A percentile compares a stretch with the other conserved stretches of the same genome.
Conservation (phyloP, 2,113 vertebrate species). For the Delphinus delphis region DNA sequence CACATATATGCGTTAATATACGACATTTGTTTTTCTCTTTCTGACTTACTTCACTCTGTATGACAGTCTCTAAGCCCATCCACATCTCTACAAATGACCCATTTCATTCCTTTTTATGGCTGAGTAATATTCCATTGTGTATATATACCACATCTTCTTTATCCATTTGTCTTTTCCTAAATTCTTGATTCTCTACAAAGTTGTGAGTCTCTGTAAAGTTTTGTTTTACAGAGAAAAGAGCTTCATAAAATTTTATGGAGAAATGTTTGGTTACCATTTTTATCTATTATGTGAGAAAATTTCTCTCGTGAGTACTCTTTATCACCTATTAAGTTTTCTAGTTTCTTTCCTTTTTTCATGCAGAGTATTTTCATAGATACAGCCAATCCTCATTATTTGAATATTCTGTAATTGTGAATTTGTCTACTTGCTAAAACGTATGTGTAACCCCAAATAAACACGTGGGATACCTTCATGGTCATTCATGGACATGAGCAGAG, state of each 20-base stretch:
- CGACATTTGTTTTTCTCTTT: too few relatives aligned
- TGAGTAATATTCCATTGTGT: too few relatives aligned
- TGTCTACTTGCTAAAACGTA: neutral
- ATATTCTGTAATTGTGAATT: neutral
- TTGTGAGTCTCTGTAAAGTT: neutral
- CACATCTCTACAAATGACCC: too few relatives aligned
- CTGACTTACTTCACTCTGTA: too few relatives aligned
- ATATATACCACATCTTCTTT: too few relatives aligned
- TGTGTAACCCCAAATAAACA: neutral
- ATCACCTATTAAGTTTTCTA: neutral
- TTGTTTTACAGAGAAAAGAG: neutral
- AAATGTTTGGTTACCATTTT: neutral
- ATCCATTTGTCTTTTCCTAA: neutral
- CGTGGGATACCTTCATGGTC: neutral
- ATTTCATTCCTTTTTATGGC: too few relatives aligned
- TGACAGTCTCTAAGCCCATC: too few relatives aligned
- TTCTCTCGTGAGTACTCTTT: neutral
- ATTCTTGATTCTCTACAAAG: neutral
- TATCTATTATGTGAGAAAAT: neutral
- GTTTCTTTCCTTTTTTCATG: neutral
- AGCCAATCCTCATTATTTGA: neutral
- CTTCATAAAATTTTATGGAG: neutral
- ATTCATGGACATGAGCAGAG: neutral
- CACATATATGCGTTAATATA: too few relatives aligned
- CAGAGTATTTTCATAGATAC: neutral